These are phyloP conservation scores for Stichodactyla helianthus DNA, from an alignment of 64 coral and sea anemone genomes.

Conservation along the genomic window DNA sequence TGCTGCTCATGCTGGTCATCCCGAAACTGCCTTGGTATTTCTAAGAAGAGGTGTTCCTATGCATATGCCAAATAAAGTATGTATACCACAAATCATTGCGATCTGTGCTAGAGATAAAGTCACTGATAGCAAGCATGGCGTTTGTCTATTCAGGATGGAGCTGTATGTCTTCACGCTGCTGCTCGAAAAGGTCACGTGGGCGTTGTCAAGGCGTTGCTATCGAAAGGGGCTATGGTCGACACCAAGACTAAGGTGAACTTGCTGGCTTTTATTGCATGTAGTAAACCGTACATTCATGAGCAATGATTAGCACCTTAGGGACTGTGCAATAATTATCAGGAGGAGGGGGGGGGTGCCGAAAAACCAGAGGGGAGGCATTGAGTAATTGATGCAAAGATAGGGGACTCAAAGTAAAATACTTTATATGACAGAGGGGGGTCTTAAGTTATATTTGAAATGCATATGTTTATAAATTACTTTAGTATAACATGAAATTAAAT, in stretches of 20 bases:
- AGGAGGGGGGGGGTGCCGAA: no score
- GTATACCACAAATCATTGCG: not conserved
- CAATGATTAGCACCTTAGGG: no score
- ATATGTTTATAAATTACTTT: no score
- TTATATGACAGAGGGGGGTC: no score
- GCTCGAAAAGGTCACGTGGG: slow-evolving; percentile 86
- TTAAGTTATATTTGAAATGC: no score
- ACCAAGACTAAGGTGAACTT: slow-evolving; percentile 78
- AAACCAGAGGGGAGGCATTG: no score
- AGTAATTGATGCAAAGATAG: no score
- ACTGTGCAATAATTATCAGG: no score
- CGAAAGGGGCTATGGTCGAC: slow-evolving; percentile 87
- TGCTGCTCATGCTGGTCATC: slow-evolving; percentile 85
- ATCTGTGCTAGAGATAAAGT: not conserved
- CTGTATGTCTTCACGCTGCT: slow-evolving; percentile 89
- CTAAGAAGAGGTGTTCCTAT: slow-evolving; percentile 91
- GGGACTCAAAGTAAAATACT: no score
- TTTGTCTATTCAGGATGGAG: slow-evolving; percentile 57
- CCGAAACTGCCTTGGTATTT: slow-evolving; percentile 83
- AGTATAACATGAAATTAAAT: no score
- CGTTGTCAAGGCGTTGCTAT: slow-evolving; percentile 77
- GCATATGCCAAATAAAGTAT: slow-evolving; percentile 98
- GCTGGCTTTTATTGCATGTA: no score
- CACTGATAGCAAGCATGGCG: not conserved
- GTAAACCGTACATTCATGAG: no score